These are phyloP conservation scores for Eurystomus gularis DNA, from an alignment of 2,113 vertebrate genomes.

Conservation along the genomic window DNA sequence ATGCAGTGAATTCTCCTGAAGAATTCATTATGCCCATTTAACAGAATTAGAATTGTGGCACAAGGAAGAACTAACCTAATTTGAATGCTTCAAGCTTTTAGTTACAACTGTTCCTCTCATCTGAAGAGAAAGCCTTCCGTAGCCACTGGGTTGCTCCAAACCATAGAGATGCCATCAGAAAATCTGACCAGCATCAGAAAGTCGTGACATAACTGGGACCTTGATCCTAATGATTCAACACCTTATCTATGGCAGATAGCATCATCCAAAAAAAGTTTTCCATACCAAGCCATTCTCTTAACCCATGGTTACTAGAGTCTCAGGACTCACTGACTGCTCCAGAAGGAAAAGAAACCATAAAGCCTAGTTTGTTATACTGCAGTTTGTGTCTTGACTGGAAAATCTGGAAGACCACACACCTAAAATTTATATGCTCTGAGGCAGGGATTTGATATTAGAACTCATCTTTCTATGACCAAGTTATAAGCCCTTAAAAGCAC, in stretches of 20 bases:
- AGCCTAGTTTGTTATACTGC: background rate
- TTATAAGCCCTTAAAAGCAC: background rate
- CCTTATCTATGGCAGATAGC: background rate
- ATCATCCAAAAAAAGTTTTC: background rate
- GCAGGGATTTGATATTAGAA: background rate
- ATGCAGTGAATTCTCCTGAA: background rate
- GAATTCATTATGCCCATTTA: background rate
- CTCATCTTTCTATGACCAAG: background rate
- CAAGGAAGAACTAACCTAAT: background rate
- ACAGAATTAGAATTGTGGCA: background rate
- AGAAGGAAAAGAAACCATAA: background rate
- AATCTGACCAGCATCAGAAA: background rate
- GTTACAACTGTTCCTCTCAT: background rate
- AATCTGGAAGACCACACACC: background rate
- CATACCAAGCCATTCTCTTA: background rate
- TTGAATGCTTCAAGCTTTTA: background rate
- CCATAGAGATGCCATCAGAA: background rate
- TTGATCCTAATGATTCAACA: background rate
- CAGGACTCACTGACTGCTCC: background rate
- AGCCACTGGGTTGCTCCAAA: background rate
- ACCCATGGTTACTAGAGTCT: background rate
- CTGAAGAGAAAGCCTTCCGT: background rate
- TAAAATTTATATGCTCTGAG: background rate
- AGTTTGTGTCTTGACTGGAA: background rate
- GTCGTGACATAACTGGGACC: background rate